Conservation (phyloP, 2,888 invertebrate genomes). For the Stictocephala bisonia region DNA sequence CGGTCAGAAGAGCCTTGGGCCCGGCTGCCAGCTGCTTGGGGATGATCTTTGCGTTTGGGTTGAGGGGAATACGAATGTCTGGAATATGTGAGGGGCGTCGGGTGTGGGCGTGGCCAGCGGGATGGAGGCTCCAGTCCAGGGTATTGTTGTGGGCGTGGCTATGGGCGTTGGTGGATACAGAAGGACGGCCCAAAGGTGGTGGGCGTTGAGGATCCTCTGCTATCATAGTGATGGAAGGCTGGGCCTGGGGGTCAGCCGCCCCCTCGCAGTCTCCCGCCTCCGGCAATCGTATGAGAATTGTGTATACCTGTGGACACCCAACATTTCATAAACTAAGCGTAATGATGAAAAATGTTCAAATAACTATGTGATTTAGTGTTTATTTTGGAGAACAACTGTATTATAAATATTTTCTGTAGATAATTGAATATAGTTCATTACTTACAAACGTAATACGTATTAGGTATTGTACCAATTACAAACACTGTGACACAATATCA, state of each 20-base stretch:
- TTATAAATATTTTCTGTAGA: too few relatives aligned
- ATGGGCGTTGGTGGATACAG: too few relatives aligned
- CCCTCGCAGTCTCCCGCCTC: conserved; percentile 69
- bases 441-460: too few relatives aligned
- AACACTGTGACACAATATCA: too few relatives aligned
- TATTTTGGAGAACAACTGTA: too few relatives aligned
- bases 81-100: conserved; percentile 76
- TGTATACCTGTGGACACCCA: conserved; percentile 85
- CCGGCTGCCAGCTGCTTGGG: conserved; percentile 76
- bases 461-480: too few relatives aligned
- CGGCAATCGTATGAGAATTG: conserved; percentile 90
- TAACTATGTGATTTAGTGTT: too few relatives aligned
- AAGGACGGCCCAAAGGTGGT: conserved; percentile 2
- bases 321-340: too few relatives aligned
- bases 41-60: conserved; percentile 88
- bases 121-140: conserved; percentile 55
- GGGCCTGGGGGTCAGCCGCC: conserved; percentile 63
- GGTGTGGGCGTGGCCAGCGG: conserved; percentile 60
- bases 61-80: conserved; percentile 83
- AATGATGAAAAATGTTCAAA: too few relatives aligned
- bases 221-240: conserved; percentile 89
- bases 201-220: conserved; percentile 68
- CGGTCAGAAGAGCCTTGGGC: conserved; percentile 61
- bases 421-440: too few relatives aligned
- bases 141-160: conserved; percentile 66